These are phyloP conservation scores for Gymnocephalus cernua DNA, from an alignment of 2,113 vertebrate species.

Conservation along the genomic window DNA sequence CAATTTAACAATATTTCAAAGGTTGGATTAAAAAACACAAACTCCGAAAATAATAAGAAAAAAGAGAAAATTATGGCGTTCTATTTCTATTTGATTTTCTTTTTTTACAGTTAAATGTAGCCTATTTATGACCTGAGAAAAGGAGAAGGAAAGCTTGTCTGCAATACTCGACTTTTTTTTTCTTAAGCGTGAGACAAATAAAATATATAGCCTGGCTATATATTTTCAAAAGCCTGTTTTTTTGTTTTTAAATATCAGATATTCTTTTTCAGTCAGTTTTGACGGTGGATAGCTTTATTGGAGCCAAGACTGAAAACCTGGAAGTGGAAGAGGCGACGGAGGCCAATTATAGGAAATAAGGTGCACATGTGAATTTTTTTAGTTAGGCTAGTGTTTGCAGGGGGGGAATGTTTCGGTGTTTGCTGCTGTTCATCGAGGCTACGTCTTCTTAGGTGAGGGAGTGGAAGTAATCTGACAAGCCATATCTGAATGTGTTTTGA, in stretches of 20 bases:
- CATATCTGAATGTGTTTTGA: constrained; percentile 2
- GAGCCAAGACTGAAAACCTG: constrained; percentile 12
- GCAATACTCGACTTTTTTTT: background rate
- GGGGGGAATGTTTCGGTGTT: background rate
- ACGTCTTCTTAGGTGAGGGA: background rate
- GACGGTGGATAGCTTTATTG: background rate
- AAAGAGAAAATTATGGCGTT: background rate
- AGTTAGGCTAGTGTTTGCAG: constrained; percentile 38
- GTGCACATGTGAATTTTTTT: constrained; percentile 60
- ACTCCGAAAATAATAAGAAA: background rate
- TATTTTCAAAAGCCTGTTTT: background rate
- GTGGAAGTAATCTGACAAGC: background rate
- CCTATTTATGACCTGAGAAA: background rate
- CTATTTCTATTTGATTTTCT: background rate
- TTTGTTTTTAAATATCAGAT: background rate
- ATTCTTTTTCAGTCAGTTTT: background rate
- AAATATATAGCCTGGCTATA: too few species aligned
- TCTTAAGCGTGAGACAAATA: background rate
- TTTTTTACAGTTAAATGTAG: background rate
- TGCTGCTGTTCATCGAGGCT: background rate
- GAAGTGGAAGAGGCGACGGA: constrained; percentile 35
- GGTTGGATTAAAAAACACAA: background rate
- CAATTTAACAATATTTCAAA: background rate
- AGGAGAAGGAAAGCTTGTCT: background rate
- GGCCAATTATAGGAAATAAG: constrained; percentile 69